Evolutionary conservation across 2,797 vertebrate genomes (phyloP).

Genomic region (Pseudochirops corinnae): DNA sequence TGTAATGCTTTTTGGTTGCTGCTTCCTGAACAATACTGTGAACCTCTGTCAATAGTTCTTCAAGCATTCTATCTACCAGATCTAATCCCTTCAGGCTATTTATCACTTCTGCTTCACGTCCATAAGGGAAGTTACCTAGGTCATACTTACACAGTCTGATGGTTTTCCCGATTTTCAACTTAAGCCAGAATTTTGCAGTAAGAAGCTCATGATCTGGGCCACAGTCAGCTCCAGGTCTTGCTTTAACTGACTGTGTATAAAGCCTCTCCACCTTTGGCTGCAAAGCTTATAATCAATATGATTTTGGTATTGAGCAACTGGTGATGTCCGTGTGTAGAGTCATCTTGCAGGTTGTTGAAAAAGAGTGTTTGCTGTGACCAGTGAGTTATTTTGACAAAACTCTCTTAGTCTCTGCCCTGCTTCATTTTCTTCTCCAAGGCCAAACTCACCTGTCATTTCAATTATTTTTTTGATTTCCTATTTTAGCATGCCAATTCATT

Average conservation of each 20-base stretch:
- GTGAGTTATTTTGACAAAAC: background rate
- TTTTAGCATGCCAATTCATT: background rate
- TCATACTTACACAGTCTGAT: background rate
- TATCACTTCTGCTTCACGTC: background rate
- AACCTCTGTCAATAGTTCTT: background rate
- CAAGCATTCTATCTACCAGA: background rate
- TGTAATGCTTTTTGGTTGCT: background rate
- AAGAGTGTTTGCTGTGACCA: background rate
- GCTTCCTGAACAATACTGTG: background rate
- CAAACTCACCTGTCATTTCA: background rate
- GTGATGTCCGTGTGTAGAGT: background rate
- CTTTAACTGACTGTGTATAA: background rate
- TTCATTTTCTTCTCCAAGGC: background rate
- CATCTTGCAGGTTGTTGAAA: background rate
- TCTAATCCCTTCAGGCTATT: background rate
- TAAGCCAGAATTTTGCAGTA: background rate
- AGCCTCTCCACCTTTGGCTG: background rate
- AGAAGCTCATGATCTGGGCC: background rate
- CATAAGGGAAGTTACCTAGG: background rate
- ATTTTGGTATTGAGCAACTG: background rate
- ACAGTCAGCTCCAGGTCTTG: background rate
- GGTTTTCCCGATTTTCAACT: background rate
- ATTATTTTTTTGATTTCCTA: background rate
- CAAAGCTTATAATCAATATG: background rate
- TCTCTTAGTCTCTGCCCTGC: background rate